These are phyloP conservation scores for Lateolabrax maculatus DNA, from an alignment of 2,797 vertebrate species.

Conservation along the genomic window DNA sequence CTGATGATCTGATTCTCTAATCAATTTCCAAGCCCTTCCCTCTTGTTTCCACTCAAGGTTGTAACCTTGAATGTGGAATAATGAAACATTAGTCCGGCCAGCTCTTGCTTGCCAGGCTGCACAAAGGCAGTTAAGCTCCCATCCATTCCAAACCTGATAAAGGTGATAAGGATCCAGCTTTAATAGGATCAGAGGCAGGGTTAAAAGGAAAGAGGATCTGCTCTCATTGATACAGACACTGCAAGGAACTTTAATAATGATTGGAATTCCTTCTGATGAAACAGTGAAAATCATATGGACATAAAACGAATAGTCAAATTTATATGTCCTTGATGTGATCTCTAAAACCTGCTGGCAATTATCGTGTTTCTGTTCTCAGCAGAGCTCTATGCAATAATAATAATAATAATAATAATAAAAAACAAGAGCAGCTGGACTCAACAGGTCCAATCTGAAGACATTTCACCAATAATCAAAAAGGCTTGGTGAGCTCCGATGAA, in stretches of 20 bases:
- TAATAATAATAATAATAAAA: too few species aligned
- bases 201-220: slow-evolving; percentile 59
- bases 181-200: slow-evolving; percentile 74
- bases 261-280: slow-evolving; percentile 31
- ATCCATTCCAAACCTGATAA: slow-evolving; percentile 62
- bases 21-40: slow-evolving; percentile 44
- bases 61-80: slow-evolving; percentile 65
- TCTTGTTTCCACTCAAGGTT: slow-evolving; percentile 63
- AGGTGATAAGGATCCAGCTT: slow-evolving; percentile 72
- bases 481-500: slow-evolving; percentile 17
- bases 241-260: slow-evolving; percentile 34
- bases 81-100: slow-evolving; percentile 49
- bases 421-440: not conserved
- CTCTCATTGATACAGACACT: slow-evolving; percentile 45
- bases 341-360: not conserved
- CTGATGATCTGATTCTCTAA: slow-evolving; percentile 68
- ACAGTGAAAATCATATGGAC: slow-evolving; percentile 13
- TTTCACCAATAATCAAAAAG: not conserved
- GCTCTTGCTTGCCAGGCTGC: slow-evolving; percentile 47
- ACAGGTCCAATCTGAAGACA: not conserved
- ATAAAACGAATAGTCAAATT: not conserved
- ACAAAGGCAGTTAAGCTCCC: slow-evolving; percentile 61
- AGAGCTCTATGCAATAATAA: not conserved
- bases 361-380: not conserved
- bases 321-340: not conserved